phyloP scores from a whole-genome alignment of 1,140 invertebrate genomes.

The Cotesia glomerata region DNA sequence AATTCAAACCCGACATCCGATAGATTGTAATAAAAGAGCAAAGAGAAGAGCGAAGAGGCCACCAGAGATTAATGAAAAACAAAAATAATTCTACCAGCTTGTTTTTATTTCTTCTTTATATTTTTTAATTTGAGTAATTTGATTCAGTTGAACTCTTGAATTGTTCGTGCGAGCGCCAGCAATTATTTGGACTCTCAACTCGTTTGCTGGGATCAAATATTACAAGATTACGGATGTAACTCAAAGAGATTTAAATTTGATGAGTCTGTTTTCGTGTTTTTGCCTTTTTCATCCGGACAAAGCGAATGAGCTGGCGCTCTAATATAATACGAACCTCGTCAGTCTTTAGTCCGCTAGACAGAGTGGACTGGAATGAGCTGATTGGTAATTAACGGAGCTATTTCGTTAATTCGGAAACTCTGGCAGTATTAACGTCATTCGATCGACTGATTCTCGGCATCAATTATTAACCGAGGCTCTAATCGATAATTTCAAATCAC shows the following conservation, averaged over 20 bases:
- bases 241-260: too few relatives aligned
- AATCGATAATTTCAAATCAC: neutral
- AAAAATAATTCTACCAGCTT: too few relatives aligned
- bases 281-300: too few relatives aligned
- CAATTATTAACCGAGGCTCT: neutral
- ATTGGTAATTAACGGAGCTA: slow-evolving; percentile 16
- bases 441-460: slow-evolving; percentile 8
- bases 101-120: too few relatives aligned
- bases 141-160: too few relatives aligned
- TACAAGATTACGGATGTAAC: too few relatives aligned
- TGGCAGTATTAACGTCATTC: neutral
- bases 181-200: too few relatives aligned
- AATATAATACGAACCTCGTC: neutral
- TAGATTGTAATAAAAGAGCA: neutral
- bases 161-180: too few relatives aligned
- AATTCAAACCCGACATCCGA: neutral
- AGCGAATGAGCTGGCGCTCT: neutral
- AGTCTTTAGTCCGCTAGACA: neutral
- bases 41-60: neutral
- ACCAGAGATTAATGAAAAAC: too few relatives aligned
- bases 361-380: neutral
- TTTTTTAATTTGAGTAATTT: too few relatives aligned
- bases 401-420: slow-evolving; percentile 19
- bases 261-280: too few relatives aligned
- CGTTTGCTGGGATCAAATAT: too few relatives aligned